Evolutionary conservation across 2,113 vertebrate species (phyloP).

Genomic region (Thymallus thymallus): DNA sequence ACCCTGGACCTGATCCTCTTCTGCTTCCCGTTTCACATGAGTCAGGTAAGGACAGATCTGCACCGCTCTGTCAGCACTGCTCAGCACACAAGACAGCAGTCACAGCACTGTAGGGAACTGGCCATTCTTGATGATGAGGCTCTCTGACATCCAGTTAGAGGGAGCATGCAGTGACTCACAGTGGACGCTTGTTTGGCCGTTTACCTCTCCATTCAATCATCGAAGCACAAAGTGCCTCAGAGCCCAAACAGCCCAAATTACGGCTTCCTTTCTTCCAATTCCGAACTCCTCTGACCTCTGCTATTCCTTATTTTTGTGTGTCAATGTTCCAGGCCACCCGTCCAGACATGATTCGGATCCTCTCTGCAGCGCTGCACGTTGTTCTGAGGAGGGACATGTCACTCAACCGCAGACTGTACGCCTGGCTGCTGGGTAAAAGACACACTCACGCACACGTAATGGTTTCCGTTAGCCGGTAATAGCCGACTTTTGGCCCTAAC

Average conservation of each 20-base stretch:
- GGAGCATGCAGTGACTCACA: background rate
- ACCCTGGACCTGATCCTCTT: slow-evolving; percentile 97
- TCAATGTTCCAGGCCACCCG: slow-evolving; percentile 83
- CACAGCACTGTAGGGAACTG: background rate
- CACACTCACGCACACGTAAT: slow-evolving; percentile 3
- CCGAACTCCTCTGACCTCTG: background rate
- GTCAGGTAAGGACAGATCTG: slow-evolving; percentile 79
- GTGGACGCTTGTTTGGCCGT: background rate
- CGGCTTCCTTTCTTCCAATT: background rate
- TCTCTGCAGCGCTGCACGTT: slow-evolving; percentile 96
- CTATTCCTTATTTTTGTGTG: background rate
- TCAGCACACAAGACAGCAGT: background rate
- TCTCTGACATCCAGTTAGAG: background rate
- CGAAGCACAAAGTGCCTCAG: background rate
- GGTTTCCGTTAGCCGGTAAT: no score
- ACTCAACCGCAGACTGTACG: slow-evolving; percentile 95
- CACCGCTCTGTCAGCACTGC: background rate
- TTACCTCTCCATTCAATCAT: background rate
- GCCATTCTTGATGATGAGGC: background rate
- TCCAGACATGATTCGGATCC: slow-evolving; percentile 95
- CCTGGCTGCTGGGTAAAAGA: slow-evolving; percentile 92
- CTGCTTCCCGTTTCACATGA: slow-evolving; percentile 99
- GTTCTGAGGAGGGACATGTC: slow-evolving; percentile 98
- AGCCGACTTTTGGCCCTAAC: no score
- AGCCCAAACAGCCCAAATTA: background rate